phyloP scores from a whole-genome alignment of 2,888 invertebrate genomes.

The Fissipunctia ypsillon region DNA sequence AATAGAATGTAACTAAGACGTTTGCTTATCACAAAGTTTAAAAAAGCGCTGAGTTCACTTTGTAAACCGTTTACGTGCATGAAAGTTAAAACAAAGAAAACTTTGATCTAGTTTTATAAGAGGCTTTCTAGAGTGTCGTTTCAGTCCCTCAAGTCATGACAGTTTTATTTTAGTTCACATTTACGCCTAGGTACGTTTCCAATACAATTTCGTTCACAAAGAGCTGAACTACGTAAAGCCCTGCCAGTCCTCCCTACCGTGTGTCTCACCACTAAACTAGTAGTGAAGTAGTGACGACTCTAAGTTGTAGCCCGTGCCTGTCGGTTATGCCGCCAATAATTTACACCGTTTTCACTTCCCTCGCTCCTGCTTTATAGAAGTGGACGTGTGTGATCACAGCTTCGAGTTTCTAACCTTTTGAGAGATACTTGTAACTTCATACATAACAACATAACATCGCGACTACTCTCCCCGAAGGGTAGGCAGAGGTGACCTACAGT shows the following conservation, averaged over 20 bases:
- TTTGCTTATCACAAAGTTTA: neutral
- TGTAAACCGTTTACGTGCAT: neutral
- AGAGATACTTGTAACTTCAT: neutral
- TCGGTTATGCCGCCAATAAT: constrained; percentile 72
- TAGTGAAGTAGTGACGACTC: constrained; percentile 65
- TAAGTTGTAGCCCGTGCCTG: constrained; percentile 64
- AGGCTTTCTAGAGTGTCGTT: neutral
- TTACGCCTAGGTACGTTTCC: neutral
- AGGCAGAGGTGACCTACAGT: neutral
- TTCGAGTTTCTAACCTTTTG: constrained; percentile 17
- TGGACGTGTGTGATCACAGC: constrained; percentile 31
- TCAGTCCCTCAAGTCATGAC: too few relatives aligned
- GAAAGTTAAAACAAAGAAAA: neutral
- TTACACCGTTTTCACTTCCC: constrained; percentile 63
- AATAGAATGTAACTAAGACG: neutral
- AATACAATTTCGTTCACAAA: neutral
- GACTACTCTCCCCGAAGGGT: neutral
- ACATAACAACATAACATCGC: neutral
- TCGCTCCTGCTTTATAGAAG: constrained; percentile 3
- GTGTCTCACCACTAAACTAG: constrained; percentile 64
- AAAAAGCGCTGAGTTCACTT: neutral
- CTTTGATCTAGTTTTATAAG: neutral
- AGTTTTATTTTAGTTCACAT: too few relatives aligned
- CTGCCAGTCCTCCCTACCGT: constrained; percentile 12
- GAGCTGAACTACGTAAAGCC: neutral